A percentile compares a stretch with the other conserved stretches of the same genome.
phyloP scores from a whole-genome alignment of 1,140 invertebrate genomes.

The Macrotrachela quadricornifera region DNA sequence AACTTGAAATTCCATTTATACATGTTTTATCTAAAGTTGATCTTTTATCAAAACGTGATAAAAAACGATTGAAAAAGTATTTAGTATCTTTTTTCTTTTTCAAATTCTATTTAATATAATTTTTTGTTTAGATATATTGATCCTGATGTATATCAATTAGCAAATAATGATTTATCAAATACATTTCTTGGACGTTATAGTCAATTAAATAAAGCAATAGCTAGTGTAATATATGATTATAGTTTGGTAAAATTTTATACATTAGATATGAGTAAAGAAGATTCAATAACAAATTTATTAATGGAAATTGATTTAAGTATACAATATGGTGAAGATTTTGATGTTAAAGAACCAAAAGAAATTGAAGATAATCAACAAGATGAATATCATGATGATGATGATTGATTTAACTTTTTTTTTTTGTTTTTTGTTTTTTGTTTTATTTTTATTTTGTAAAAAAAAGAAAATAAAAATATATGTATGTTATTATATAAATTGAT shows the following conservation, averaged over 20 bases:
- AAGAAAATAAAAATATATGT: too few relatives aligned
- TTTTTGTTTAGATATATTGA: conserved; percentile 45
- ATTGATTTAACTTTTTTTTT: not conserved
- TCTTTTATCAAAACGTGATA: conserved; percentile 55
- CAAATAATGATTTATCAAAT: conserved; percentile 36
- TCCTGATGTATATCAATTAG: conserved; percentile 52
- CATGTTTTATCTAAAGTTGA: conserved; percentile 91
- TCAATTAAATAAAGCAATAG: conserved; percentile 42
- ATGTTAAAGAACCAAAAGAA: conserved; percentile 24
- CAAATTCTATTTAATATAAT: too few relatives aligned
- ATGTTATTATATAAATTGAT: too few relatives aligned
- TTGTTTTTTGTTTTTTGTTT: too few relatives aligned
- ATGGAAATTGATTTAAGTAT: conserved; percentile 74
- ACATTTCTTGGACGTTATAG: conserved; percentile 52
- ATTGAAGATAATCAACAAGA: conserved; percentile 2
- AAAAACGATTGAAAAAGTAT: conserved; percentile 39
- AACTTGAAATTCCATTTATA: conserved; percentile 73
- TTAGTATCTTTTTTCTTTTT: not conserved
- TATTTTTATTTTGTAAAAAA: too few relatives aligned
- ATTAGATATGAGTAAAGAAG: conserved; percentile 67
- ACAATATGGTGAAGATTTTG: conserved; percentile 82
- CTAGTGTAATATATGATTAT: conserved; percentile 55
- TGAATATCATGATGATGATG: conserved; percentile 5
- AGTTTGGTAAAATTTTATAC: conserved; percentile 76
- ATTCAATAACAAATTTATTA: conserved; percentile 50